These are phyloP conservation scores for Chelonoidis abingdonii DNA, from an alignment of 2,113 vertebrate genomes.

Conservation along the genomic window DNA sequence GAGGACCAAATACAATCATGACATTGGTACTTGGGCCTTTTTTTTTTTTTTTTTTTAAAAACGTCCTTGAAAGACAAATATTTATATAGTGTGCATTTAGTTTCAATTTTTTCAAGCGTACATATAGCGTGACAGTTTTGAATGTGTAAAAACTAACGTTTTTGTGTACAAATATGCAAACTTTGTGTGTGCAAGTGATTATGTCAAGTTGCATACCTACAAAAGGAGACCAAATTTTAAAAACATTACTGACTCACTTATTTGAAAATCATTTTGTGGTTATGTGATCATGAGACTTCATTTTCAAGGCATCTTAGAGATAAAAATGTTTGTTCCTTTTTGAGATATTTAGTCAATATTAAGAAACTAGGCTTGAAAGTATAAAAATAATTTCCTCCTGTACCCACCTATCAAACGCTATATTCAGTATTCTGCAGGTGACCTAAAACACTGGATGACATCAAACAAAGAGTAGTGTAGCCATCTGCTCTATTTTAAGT, in stretches of 20 bases:
- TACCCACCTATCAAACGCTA: background rate
- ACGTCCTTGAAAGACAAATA: background rate
- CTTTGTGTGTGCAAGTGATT: background rate
- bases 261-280: background rate
- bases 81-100: background rate
- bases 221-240: background rate
- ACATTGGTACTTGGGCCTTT: background rate
- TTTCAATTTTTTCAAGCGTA: background rate
- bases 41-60: background rate
- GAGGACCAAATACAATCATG: background rate
- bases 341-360: background rate
- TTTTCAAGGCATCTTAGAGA: background rate
- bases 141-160: background rate
- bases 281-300: background rate
- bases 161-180: background rate
- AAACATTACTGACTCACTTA: background rate
- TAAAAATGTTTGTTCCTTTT: background rate
- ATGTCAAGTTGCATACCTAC: rapidly evolving
- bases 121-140: background rate
- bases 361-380: background rate
- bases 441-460: background rate
- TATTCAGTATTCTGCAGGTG: background rate
- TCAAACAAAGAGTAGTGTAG: background rate
- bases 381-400: background rate
- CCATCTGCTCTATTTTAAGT: background rate